Evolutionary conservation across 1,140 invertebrate species (phyloP).

Genomic region (Cardiocondyla obscurior): DNA sequence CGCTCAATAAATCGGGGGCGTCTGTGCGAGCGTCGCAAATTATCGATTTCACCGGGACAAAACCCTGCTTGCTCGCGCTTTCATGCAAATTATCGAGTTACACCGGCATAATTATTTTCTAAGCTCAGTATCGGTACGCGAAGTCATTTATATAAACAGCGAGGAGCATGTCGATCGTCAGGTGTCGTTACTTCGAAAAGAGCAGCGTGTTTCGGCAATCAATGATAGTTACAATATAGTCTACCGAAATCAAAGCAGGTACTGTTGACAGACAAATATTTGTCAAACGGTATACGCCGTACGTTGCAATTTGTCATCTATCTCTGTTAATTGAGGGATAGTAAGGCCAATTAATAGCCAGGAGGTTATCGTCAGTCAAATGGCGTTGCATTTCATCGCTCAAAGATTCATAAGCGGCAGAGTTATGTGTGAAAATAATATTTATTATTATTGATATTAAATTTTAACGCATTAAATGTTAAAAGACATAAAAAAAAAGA

Average conservation of each 20-base stretch:
- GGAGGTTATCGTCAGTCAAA: constrained; percentile 43
- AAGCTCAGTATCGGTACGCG: background rate
- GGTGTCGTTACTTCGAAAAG: too few species aligned
- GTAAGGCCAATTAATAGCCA: constrained; percentile 70
- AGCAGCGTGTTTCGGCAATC: background rate
- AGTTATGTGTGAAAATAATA: background rate
- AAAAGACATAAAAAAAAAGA: background rate
- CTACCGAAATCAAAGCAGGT: constrained; percentile 25
- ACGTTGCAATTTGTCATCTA: constrained; percentile 62
- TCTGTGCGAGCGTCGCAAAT: constrained; percentile 17
- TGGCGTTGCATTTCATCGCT: constrained; percentile 6
- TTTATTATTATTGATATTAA: background rate
- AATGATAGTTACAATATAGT: background rate
- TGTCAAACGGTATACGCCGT: constrained; percentile 59
- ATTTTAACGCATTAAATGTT: background rate
- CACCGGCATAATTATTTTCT: constrained; percentile 34
- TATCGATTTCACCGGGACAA: constrained; percentile 33
- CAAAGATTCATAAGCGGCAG: background rate
- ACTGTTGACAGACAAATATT: constrained; percentile 68
- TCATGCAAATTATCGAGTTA: constrained; percentile 26
- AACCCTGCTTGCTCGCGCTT: background rate
- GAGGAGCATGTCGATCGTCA: background rate
- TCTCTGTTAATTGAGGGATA: constrained; percentile 67
- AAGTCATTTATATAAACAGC: background rate
- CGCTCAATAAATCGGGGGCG: constrained; percentile 53